Evolutionary conservation across 2,888 invertebrate species (phyloP).

Genomic region (Drosophila subquinaria): DNA sequence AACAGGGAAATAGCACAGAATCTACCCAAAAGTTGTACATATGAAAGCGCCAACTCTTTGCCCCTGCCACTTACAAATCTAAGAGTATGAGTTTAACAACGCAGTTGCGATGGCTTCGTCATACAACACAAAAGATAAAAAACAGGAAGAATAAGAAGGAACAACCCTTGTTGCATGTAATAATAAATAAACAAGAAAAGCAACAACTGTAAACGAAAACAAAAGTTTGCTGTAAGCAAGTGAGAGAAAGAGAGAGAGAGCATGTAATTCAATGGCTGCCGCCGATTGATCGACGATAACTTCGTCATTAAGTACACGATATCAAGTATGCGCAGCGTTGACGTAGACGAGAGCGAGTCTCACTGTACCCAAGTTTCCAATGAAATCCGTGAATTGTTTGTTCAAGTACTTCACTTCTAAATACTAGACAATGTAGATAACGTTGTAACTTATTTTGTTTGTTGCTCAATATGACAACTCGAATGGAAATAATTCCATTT

Average conservation of each 20-base stretch:
- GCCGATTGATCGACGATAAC: conserved; percentile 23
- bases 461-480: not conserved
- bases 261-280: conserved; percentile 34
- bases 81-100: conserved; percentile 11
- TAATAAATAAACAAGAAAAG: conserved; percentile 45
- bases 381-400: not conserved
- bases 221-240: conserved; percentile 41
- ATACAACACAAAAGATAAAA: conserved; percentile 29
- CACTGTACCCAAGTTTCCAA: not conserved
- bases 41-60: conserved; percentile 56
- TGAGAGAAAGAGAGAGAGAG: not conserved
- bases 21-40: too few relatives aligned
- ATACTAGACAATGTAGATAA: not conserved
- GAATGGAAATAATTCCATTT: too few relatives aligned
- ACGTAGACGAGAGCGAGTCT: not conserved
- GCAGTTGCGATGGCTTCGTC: conserved; percentile 46
- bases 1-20: too few relatives aligned
- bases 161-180: conserved; percentile 33
- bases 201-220: conserved; percentile 29
- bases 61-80: conserved; percentile 40
- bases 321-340: conserved; percentile 31
- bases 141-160: conserved; percentile 1
- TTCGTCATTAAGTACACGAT: conserved; percentile 1
- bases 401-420: conserved; percentile 8
- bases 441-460: not conserved